A percentile compares a stretch with the other conserved stretches of the same genome.
Conservation (phyloP, 1,140 invertebrate genomes). For the Riptortus pedestris region DNA sequence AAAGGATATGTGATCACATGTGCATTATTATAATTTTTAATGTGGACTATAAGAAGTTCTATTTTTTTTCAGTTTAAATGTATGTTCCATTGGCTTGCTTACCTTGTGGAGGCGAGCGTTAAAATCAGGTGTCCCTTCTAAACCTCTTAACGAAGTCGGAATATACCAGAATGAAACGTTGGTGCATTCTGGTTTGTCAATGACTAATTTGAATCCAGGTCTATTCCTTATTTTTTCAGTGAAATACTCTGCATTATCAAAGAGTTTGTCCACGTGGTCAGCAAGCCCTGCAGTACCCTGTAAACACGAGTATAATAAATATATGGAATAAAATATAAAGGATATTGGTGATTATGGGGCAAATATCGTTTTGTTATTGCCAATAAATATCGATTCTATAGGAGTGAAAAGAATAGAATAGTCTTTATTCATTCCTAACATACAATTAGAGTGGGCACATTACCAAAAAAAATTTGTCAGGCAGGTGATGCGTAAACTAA, state of each 20-base stretch:
- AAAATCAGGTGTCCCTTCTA: slow-evolving; percentile 49
- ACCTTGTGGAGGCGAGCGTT: slow-evolving; percentile 58
- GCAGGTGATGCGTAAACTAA: no score
- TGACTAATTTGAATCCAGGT: slow-evolving; percentile 59
- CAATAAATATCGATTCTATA: no score
- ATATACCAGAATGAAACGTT: slow-evolving; percentile 96
- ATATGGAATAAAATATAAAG: background rate
- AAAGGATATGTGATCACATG: no score
- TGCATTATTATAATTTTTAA: no score
- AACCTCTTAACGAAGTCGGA: slow-evolving; percentile 58
- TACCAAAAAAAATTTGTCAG: no score
- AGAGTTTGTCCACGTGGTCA: slow-evolving; percentile 66
- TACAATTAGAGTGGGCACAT: no score
- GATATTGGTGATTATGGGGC: background rate
- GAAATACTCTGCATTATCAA: slow-evolving; percentile 62
- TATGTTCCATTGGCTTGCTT: background rate
- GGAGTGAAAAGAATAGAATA: no score
- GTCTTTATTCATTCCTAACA: no score
- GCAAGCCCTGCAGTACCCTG: slow-evolving; percentile 67
- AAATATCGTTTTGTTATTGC: no score
- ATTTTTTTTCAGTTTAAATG: background rate
- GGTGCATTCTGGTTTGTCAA: slow-evolving; percentile 76
- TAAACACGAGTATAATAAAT: slow-evolving; percentile 21
- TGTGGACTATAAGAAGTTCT: no score
- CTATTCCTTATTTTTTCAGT: slow-evolving; percentile 52